Evolutionary conservation across 2,888 invertebrate species (phyloP), one percentile per base, ranked within the genome.

Genomic region (Philereme vetulata): DNA sequence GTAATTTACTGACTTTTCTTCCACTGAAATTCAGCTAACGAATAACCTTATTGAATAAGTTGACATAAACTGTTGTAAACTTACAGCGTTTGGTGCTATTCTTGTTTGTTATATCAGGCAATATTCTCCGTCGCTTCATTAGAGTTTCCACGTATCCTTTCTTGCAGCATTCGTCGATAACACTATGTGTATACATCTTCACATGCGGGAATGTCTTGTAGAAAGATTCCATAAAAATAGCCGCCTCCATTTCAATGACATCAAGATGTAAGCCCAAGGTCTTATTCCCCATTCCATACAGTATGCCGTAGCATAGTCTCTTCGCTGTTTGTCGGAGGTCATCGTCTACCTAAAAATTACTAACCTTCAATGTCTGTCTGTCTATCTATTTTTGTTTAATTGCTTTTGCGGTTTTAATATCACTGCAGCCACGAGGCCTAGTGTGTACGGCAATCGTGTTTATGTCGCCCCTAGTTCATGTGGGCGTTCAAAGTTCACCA

Each of bases 251-350:
- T 82, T 97, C 96, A 0, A 94, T 93, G 7, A 98, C 95, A 57
- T 95, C 95, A 40, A 99, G 90, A 66, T 95, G 95, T 62, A 97
- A 96, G 0, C 96, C 94, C 36, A 99, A 90, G 0, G 96, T 94
- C 75, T 94, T 96, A 60, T 94, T 93, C 3, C 99, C 98, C 96
- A 99, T 99, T 5, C 99, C 99, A 83, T 99, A 99, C 59, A 99
- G 96, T 76, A 99, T 97, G 5, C 98, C 99, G 86, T 99, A 99
- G 81, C 98, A 98, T 36, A 99, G 94, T 88, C 98, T 95, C 85
- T 98, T 98, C 4, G 98, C 96, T 76, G 96, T 95, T 76, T 98
- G 97, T 48, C 99, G 93, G 71, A 97, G 93, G 59, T 94, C 93
- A 57, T 95, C 94, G 43, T 95, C 95, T 0, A 99, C 95, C 94